Base-by-base conservation (phyloP, 2,797 vertebrate species). In the Gymnodraco acuticeps region DNA sequence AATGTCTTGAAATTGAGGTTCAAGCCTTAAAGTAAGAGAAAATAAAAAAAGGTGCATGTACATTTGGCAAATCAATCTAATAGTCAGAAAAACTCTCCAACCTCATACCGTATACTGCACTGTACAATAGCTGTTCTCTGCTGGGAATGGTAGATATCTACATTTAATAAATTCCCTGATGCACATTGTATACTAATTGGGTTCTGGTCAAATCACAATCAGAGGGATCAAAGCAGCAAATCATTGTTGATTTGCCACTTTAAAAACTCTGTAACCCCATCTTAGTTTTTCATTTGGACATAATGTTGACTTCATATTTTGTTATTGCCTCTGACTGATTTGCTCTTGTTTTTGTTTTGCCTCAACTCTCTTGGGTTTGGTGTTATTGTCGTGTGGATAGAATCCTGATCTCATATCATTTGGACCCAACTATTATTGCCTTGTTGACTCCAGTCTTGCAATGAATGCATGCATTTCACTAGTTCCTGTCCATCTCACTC, bases 401-500 rank as follows among this genome's bases (percentile, higher is more conserved):
- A 65, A 67, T 76, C 38, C 5, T 54, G 59, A 43, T 41, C 15
- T 62, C 5, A 50, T 27, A 48, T 62, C 2, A 54, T 70, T 48
- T 62, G 46, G 42, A 60, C 58, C 42, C 53, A 9, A 3, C 33
- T 7, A 1, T 15, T 20, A 27, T 31, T 33, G 2, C 53, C 3
- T 41, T 62, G 16, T 64, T 50, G 43, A 61, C 66, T 47, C n/a
- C 38, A 47, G 45, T 38, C 12, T 47, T 41, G 15, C 10, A 5
- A 53, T 55, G 41, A 51, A 66, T 50, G 45, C n/a, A 23, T 51
- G 23, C 48, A 41, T 63, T 20, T 59, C 23, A 46, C 62, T 63
- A 47, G 63, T 31, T 58, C 15, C 45, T 66, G 76, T 72, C 76
- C 77, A 81, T 70, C 72, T 11, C 45, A 10, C 73, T 68, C 52